phyloP scores from a whole-genome alignment of 2,888 invertebrate species.

The Masnerella sp. region DNA sequence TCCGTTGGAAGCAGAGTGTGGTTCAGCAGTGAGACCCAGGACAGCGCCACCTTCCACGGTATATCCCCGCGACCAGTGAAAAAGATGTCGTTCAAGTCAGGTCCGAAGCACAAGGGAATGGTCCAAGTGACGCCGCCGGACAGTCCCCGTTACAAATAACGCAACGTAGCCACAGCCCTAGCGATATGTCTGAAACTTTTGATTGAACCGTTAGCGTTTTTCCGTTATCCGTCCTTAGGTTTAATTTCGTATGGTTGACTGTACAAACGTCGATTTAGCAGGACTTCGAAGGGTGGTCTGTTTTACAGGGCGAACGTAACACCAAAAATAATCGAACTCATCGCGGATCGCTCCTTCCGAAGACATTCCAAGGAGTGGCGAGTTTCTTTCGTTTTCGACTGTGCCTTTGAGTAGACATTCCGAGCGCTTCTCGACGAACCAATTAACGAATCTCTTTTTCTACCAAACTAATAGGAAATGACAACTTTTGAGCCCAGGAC shows the following conservation, averaged over 20 bases:
- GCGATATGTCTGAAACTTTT: constrained; percentile 5
- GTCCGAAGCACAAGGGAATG: constrained; percentile 76
- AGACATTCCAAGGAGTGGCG: constrained; percentile 19
- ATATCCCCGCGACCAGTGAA: constrained; percentile 85
- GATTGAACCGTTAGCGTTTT: constrained; percentile 68
- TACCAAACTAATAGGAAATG: constrained; percentile 4
- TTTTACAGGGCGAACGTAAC: too few relatives aligned
- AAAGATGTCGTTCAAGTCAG: constrained; percentile 83
- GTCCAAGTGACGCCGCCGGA: constrained; percentile 75
- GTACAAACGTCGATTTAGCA: constrained; percentile 66
- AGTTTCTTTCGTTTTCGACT: constrained; percentile 24
- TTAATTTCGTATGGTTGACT: constrained; percentile 74
- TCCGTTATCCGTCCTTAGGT: constrained; percentile 77
- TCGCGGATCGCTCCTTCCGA: too few relatives aligned
- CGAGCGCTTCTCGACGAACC: constrained; percentile 18
- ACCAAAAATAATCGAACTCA: too few relatives aligned
- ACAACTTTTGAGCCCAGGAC: constrained; percentile 29
- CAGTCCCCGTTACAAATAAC: constrained; percentile 75
- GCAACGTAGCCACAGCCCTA: not conserved
- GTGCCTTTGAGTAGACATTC: constrained; percentile 53
- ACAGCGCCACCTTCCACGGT: constrained; percentile 76
- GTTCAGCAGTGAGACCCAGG: constrained; percentile 77
- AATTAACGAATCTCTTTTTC: constrained; percentile 34
- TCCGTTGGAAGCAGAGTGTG: constrained; percentile 79
- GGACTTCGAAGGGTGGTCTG: not conserved